phyloP scores from a whole-genome alignment of 2,888 invertebrate genomes.

The Sepiola atlantica region DNA sequence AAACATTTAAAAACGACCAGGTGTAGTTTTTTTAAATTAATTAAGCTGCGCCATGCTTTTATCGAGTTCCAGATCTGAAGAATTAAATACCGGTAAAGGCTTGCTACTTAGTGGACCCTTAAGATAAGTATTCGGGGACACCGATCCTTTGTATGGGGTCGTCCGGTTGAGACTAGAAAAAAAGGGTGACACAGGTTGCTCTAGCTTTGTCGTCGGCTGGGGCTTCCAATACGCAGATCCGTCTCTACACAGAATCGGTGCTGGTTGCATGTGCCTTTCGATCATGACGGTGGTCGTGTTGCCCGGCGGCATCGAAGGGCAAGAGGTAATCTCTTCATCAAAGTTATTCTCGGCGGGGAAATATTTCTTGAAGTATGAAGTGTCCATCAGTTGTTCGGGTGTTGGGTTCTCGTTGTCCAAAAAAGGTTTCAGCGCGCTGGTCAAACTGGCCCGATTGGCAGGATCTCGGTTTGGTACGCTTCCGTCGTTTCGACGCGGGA shows the following conservation, averaged over 20 bases:
- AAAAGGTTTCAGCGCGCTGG: not conserved
- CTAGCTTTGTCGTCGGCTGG: not conserved
- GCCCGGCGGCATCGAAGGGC: not conserved
- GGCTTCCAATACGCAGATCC: slow-evolving; percentile 24
- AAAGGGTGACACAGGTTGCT: not conserved
- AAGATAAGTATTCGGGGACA: not conserved
- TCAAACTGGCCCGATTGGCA: not conserved
- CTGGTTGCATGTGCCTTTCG: slow-evolving; percentile 2
- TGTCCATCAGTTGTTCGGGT: not conserved
- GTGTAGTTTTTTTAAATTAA: not conserved
- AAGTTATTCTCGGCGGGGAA: not conserved
- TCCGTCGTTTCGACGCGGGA: slow-evolving; percentile 35
- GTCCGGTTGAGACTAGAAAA: slow-evolving; percentile 14
- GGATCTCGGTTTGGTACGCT: not conserved
- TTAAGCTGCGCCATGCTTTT: not conserved
- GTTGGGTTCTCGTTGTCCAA: not conserved
- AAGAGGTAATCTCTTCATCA: slow-evolving; percentile 25
- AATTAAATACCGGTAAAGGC: slow-evolving; percentile 38
- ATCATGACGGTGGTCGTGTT: not conserved
- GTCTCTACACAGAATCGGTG: slow-evolving; percentile 34
- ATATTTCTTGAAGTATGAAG: slow-evolving; percentile 34
- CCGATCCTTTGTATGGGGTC: slow-evolving; percentile 33
- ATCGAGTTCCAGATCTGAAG: slow-evolving; percentile 38
- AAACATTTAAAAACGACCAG: not conserved
- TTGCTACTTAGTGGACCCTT: slow-evolving; percentile 38